Percentiles rank a stretch among this genome's conserved stretches.
phyloP scores from a whole-genome alignment of 37 sponge, comb jelly and placozoan species.

The Beroe forskalii region DNA sequence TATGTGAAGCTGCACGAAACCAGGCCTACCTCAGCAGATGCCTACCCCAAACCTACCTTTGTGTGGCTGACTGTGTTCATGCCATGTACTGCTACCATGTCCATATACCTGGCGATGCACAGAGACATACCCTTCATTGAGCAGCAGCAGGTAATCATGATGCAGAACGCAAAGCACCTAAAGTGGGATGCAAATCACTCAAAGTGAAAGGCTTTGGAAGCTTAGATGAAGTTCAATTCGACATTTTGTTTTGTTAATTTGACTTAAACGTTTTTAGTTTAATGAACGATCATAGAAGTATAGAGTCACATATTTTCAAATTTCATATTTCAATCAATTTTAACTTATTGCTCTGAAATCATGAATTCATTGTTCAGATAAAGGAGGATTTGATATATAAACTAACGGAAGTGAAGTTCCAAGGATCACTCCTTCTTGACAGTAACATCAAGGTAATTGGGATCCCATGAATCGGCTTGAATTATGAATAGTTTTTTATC shows the following conservation, averaged over 20 bases:
- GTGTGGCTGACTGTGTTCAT: constrained; percentile 14
- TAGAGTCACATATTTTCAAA: too few species aligned
- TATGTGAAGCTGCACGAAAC: constrained; percentile 23
- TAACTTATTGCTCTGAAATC: too few species aligned
- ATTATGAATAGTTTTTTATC: too few species aligned
- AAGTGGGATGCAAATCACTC: too few species aligned
- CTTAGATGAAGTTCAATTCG: too few species aligned
- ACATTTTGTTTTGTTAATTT: too few species aligned
- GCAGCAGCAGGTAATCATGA: constrained; percentile 46
- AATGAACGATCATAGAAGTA: too few species aligned
- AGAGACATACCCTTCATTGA: constrained; percentile 32
- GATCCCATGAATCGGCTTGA: too few species aligned
- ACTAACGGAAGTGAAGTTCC: constrained; percentile 49
- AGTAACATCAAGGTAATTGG: constrained; percentile 59
- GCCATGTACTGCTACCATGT: constrained; percentile 27
- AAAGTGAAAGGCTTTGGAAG: too few species aligned
- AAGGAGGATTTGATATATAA: not conserved
- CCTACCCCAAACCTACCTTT: not conserved
- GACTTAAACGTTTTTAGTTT: too few species aligned
- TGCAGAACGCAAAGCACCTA: too few species aligned
- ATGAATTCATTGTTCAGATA: not conserved
- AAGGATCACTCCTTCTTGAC: constrained; percentile 26
- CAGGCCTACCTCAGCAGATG: not conserved
- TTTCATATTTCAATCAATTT: too few species aligned
- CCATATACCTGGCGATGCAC: constrained; percentile 62